These are phyloP conservation scores for Ochropleura leucogaster DNA, from an alignment of 2,888 invertebrate genomes.

Conservation along the genomic window DNA sequence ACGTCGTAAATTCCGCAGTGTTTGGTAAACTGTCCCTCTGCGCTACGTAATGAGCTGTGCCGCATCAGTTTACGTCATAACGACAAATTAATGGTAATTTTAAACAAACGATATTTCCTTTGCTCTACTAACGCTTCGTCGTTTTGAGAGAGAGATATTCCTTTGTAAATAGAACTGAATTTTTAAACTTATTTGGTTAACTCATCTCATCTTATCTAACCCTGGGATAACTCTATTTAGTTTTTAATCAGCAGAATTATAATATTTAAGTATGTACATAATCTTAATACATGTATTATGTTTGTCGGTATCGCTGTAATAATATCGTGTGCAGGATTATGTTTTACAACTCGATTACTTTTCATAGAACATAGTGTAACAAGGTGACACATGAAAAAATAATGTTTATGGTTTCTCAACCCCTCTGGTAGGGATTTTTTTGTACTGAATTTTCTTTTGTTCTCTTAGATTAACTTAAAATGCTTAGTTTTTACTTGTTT, in stretches of 20 bases:
- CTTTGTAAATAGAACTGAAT: conserved; percentile 30
- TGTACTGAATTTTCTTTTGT: conserved; percentile 11
- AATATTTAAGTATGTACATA: not conserved
- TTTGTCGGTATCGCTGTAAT: conserved; percentile 31
- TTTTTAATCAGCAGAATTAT: conserved; percentile 11
- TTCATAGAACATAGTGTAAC: not conserved
- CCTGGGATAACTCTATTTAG: conserved; percentile 4
- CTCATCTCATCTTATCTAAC: conserved; percentile 19
- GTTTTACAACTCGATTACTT: not conserved
- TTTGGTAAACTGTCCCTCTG: conserved; percentile 23
- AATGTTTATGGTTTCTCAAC: not conserved
- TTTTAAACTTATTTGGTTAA: conserved; percentile 17
- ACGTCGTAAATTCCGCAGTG: conserved; percentile 26
- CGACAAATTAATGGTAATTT: conserved; percentile 48
- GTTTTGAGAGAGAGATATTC: not conserved
- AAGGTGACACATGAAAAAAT: not conserved
- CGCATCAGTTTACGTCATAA: conserved; percentile 46
- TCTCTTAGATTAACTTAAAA: conserved; percentile 19
- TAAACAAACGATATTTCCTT: conserved; percentile 40
- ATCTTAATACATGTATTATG: not conserved
- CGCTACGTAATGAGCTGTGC: conserved; percentile 28
- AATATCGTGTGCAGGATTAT: conserved; percentile 1
- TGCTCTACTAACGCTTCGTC: not conserved
- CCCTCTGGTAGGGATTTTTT: conserved; percentile 1
- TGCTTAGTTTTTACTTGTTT: conserved; percentile 39